phyloP scores from a whole-genome alignment of 2,888 invertebrate species.

The Melinopterus prodromus region DNA sequence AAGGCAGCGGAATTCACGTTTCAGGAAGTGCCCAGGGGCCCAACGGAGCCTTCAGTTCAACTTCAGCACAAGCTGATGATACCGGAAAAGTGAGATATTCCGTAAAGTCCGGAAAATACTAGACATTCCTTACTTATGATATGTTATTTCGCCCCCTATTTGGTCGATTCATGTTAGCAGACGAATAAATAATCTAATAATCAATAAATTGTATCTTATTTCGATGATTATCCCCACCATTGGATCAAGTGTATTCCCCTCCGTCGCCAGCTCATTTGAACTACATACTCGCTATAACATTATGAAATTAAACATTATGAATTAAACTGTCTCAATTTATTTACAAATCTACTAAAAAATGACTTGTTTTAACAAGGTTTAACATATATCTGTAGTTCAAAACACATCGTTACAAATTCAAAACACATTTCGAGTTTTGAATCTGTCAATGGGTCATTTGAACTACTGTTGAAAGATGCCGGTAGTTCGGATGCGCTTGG shows the following conservation, averaged over 20 bases:
- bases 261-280: neutral
- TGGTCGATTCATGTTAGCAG: neutral
- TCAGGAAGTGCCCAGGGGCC: slow-evolving; percentile 59
- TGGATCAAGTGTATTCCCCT: too few species aligned
- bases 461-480: neutral
- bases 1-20: slow-evolving; percentile 54
- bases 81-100: slow-evolving; percentile 63
- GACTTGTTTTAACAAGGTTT: neutral
- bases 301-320: too few species aligned
- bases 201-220: neutral
- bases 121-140: slow-evolving; percentile 37
- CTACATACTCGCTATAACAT: neutral
- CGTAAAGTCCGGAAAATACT: slow-evolving; percentile 62
- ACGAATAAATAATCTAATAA: neutral
- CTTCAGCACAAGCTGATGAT: slow-evolving; percentile 60
- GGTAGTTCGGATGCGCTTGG: neutral
- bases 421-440: neutral
- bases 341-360: too few species aligned
- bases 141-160: neutral
- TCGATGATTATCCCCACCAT: too few species aligned
- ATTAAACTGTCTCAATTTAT: too few species aligned
- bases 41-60: slow-evolving; percentile 63
- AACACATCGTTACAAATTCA: neutral
- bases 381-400: neutral
- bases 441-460: neutral